A percentile compares a stretch with the other conserved stretches of the same genome.
Conservation (phyloP, 2,113 vertebrate genomes). For the Rana temporaria region DNA sequence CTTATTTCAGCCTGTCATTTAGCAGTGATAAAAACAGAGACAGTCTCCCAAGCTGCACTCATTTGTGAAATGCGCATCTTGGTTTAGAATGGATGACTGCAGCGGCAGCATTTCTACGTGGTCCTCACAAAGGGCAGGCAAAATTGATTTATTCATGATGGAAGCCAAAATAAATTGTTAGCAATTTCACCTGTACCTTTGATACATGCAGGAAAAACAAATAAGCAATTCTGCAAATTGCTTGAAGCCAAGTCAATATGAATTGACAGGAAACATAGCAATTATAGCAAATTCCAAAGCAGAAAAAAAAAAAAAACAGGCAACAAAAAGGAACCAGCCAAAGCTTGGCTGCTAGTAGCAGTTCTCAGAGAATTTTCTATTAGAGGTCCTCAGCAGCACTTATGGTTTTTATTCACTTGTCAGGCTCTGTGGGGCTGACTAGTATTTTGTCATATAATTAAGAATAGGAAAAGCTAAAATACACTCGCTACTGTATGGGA, state of each 20-base stretch:
- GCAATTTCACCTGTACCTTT: slow-evolving; percentile 47
- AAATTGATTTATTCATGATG: slow-evolving; percentile 43
- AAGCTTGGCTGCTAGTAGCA: background rate
- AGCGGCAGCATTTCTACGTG: background rate
- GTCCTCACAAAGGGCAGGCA: background rate
- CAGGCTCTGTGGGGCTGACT: no score
- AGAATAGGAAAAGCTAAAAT: no score
- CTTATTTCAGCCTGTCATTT: background rate
- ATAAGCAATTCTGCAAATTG: slow-evolving; percentile 49
- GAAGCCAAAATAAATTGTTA: slow-evolving; percentile 47
- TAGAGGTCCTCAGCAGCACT: background rate
- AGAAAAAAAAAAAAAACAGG: slow-evolving; percentile 44
- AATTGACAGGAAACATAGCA: slow-evolving; percentile 35
- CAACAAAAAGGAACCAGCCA: background rate
- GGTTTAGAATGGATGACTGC: background rate
- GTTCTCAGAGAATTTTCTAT: background rate
- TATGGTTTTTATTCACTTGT: background rate
- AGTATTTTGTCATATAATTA: no score
- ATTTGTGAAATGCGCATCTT: slow-evolving; percentile 3
- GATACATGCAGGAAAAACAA: slow-evolving; percentile 43
- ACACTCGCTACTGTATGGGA: no score
- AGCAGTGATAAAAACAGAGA: background rate
- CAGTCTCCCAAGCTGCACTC: background rate
- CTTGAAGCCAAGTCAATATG: slow-evolving; percentile 29
- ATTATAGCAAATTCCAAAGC: slow-evolving; percentile 42